Evolutionary conservation across 2,113 vertebrate species (phyloP).

Genomic region (Rhombomys opimus): DNA sequence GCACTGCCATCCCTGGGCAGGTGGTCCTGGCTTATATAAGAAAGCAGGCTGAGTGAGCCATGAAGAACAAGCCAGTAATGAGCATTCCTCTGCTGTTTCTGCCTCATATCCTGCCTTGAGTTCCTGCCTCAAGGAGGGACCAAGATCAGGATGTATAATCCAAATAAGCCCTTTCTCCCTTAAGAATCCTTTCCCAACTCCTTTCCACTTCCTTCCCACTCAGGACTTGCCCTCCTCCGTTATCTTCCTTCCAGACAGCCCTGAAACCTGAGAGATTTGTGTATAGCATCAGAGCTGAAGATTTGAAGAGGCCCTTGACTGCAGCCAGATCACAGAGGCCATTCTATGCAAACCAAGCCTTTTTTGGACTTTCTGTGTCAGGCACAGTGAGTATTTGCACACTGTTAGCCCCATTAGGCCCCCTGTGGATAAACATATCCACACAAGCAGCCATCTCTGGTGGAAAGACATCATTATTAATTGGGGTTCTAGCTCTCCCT

Average conservation of each 20-base stretch:
- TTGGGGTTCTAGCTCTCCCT: conserved; percentile 18
- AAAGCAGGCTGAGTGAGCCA: neutral
- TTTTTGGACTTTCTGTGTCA: conserved; percentile 64
- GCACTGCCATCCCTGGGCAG: neutral
- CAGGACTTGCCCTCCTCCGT: neutral
- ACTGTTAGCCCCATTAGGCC: neutral
- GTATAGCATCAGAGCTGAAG: neutral
- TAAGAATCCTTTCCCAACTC: neutral
- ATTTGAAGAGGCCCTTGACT: conserved; percentile 27
- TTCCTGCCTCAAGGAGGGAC: neutral
- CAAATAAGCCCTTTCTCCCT: neutral
- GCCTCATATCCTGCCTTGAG: neutral
- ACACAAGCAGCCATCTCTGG: neutral
- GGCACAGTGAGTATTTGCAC: conserved; percentile 24
- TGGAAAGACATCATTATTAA: conserved; percentile 40
- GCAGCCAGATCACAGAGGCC: conserved; percentile 61
- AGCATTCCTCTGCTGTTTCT: neutral
- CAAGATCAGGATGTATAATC: neutral
- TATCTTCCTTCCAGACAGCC: neutral
- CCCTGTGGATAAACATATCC: conserved; percentile 44
- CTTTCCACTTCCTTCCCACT: neutral
- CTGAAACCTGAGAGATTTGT: conserved; percentile 5
- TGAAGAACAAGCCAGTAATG: neutral
- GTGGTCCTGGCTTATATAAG: neutral
- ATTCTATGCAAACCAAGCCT: conserved; percentile 46